A percentile compares a stretch with the other conserved stretches of the same genome.
phyloP scores from a whole-genome alignment of 2,888 invertebrate genomes.

The Dusona sp. region DNA sequence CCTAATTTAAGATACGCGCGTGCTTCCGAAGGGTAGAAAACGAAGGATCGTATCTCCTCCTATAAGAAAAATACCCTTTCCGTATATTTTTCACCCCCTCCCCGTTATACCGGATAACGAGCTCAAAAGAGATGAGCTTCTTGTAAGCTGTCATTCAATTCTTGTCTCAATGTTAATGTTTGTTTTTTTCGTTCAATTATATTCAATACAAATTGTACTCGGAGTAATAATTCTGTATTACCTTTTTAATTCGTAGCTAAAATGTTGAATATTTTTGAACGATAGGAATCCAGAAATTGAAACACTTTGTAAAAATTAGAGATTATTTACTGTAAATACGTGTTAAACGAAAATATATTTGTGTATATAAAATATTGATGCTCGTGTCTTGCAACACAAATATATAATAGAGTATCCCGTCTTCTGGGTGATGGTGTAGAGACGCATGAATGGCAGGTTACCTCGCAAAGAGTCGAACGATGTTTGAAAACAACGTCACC shows the following conservation, averaged over 20 bases:
- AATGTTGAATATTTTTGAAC: not conserved
- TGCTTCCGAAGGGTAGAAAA: constrained; percentile 21
- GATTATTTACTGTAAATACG: not conserved
- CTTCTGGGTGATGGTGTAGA: constrained; percentile 24
- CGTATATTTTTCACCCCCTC: constrained; percentile 49
- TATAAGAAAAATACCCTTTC: constrained; percentile 67
- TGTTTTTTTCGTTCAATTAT: no score
- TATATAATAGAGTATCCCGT: constrained; percentile 47
- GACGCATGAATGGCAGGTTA: constrained; percentile 71
- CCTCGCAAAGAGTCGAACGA: constrained; percentile 69
- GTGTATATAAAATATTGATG: not conserved
- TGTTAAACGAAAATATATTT: constrained; percentile 1
- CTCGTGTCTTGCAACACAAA: constrained; percentile 10
- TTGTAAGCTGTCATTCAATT: no score
- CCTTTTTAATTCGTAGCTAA: no score
- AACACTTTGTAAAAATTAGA: not conserved
- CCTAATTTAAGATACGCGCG: constrained; percentile 71
- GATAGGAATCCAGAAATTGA: not conserved
- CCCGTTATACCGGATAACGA: no score
- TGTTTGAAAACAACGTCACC: constrained; percentile 74
- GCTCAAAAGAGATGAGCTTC: not conserved
- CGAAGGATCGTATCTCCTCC: constrained; percentile 38
- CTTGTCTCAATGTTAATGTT: no score
- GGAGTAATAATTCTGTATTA: no score
- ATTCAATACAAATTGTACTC: no score